Evolutionary conservation across 2,113 vertebrate genomes (phyloP).

Genomic region (Origma solitaria): DNA sequence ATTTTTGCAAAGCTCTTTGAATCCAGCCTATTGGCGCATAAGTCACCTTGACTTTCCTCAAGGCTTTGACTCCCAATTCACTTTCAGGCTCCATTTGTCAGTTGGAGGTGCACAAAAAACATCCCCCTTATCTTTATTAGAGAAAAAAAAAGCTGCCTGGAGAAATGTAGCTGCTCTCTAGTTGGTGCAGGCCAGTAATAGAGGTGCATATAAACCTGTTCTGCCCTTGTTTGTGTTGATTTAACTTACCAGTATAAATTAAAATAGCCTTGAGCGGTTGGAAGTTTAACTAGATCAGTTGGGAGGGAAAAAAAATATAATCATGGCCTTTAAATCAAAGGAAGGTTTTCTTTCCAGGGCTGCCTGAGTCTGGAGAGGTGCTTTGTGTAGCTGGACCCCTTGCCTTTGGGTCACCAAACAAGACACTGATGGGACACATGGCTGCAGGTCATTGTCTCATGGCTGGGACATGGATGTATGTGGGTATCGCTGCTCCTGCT

Average conservation of each 20-base stretch:
- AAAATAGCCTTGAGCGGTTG: constrained; percentile 56
- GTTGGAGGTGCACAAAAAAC: constrained; percentile 15
- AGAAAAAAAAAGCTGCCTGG: background rate
- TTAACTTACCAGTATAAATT: constrained; percentile 58
- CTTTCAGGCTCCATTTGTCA: constrained; percentile 62
- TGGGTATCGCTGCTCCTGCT: background rate
- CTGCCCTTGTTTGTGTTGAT: constrained; percentile 60
- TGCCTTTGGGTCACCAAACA: background rate
- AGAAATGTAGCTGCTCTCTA: constrained; percentile 13
- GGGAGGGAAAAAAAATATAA: background rate
- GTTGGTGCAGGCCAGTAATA: background rate
- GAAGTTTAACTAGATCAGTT: constrained; percentile 53
- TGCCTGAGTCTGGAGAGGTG: background rate
- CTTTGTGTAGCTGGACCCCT: background rate
- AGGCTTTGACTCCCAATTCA: constrained; percentile 38
- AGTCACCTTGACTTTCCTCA: constrained; percentile 55
- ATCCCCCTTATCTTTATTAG: constrained; percentile 9
- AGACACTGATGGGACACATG: fast-evolving
- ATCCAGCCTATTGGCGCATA: constrained; percentile 2
- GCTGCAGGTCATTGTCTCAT: background rate
- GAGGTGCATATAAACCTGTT: constrained; percentile 47
- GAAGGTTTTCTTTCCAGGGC: background rate
- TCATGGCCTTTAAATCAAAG: constrained; percentile 5
- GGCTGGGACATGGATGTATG: fast-evolving
- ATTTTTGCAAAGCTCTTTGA: constrained; percentile 63